phyloP scores from a whole-genome alignment of 2,797 vertebrate species.

The Galagoides demidoff region DNA sequence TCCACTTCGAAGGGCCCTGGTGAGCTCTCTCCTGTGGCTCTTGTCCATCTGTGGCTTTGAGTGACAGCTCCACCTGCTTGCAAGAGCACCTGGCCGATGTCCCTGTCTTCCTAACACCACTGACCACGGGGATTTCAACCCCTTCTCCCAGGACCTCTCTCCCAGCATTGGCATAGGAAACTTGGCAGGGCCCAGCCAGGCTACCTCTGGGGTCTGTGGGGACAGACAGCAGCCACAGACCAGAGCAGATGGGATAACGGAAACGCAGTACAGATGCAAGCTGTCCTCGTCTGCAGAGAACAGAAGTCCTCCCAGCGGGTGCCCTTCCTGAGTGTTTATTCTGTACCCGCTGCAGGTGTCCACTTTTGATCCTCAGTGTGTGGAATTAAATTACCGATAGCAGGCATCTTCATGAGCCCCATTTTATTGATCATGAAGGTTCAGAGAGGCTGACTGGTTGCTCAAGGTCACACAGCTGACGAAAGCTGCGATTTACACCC shows the following conservation, averaged over 20 bases:
- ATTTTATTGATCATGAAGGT: background rate
- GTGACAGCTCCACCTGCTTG: background rate
- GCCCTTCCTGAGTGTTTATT: background rate
- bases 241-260: rapidly evolving
- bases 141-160: background rate
- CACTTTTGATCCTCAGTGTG: background rate
- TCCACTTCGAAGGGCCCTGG: background rate
- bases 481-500: background rate
- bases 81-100: background rate
- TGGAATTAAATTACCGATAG: background rate
- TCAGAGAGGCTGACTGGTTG: background rate
- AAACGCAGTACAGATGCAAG: rapidly evolving
- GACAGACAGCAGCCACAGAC: background rate
- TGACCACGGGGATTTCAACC: background rate
- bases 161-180: background rate
- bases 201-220: background rate
- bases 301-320: rapidly evolving
- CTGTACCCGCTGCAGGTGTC: background rate
- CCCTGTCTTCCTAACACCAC: background rate
- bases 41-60: background rate
- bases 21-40: background rate
- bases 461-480: background rate
- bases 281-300: rapidly evolving
- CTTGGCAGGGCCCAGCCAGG: rapidly evolving
- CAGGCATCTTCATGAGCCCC: background rate